These are phyloP conservation scores for Corythornis cristatus DNA, from an alignment of 2,113 vertebrate genomes.

Conservation along the genomic window DNA sequence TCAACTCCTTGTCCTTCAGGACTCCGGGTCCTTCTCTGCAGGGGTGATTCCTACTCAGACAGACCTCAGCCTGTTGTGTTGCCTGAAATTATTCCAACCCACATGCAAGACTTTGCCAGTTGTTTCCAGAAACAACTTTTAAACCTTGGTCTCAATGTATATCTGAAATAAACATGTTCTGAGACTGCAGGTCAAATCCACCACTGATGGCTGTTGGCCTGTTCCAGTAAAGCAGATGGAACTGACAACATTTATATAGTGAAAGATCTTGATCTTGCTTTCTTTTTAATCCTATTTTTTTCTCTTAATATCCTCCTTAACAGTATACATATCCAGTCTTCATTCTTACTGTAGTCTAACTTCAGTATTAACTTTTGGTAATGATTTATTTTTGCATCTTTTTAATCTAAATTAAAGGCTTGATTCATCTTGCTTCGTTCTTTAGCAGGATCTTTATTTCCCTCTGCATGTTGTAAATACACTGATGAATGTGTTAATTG, in stretches of 20 bases:
- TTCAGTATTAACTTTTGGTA: neutral
- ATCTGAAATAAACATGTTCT: neutral
- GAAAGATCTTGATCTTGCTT: neutral
- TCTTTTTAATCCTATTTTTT: neutral
- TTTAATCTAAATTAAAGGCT: neutral
- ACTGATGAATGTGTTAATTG: slow-evolving; percentile 59
- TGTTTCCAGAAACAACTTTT: neutral
- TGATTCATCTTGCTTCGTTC: slow-evolving; percentile 12
- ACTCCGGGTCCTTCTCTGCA: neutral
- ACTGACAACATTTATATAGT: neutral
- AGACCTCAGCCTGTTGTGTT: neutral
- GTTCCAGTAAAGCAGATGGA: neutral
- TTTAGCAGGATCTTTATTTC: slow-evolving; percentile 42
- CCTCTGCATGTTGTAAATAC: slow-evolving; percentile 25
- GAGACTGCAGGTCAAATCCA: neutral
- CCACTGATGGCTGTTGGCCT: neutral
- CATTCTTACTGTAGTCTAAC: neutral
- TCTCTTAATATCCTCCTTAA: neutral
- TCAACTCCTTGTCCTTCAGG: neutral
- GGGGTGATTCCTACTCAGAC: neutral
- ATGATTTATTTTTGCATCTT: slow-evolving; percentile 22
- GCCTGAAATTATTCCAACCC: neutral
- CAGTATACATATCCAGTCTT: neutral
- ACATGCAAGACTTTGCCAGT: neutral
- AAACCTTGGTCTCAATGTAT: neutral